These are phyloP conservation scores for Sakesphorus luctuosus DNA, from an alignment of 2,113 vertebrate species.

Conservation along the genomic window DNA sequence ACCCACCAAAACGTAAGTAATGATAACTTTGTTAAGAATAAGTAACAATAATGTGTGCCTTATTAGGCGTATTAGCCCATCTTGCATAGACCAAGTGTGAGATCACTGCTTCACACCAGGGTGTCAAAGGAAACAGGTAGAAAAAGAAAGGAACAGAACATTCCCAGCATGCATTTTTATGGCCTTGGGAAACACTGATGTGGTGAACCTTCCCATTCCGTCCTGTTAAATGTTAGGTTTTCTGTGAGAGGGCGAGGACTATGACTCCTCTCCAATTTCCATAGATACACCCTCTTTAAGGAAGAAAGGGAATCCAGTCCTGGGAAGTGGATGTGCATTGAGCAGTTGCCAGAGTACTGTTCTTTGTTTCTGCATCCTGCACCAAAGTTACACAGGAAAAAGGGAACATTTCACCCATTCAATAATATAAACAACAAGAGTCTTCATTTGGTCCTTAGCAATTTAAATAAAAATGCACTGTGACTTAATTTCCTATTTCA, in stretches of 20 bases:
- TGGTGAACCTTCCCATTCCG: background rate
- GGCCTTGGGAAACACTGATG: background rate
- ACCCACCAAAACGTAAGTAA: background rate
- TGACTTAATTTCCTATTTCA: background rate
- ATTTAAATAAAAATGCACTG: background rate
- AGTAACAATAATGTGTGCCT: background rate
- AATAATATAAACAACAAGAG: background rate
- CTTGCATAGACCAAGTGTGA: background rate
- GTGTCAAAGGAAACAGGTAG: background rate
- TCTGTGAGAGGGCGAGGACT: background rate
- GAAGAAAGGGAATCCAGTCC: background rate
- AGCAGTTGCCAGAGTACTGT: background rate
- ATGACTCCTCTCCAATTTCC: background rate
- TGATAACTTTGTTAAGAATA: background rate
- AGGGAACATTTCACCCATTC: background rate
- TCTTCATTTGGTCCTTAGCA: background rate
- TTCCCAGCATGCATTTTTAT: background rate
- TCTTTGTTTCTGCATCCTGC: background rate
- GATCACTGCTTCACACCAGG: background rate
- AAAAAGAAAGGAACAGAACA: background rate
- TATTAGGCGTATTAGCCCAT: background rate
- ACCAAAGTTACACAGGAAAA: background rate
- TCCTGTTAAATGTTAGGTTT: background rate
- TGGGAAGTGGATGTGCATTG: background rate
- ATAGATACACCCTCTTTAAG: background rate